A percentile compares a stretch with the other conserved stretches of the same genome.
These are phyloP conservation scores for Cervus canadensis DNA, from an alignment of 2,113 vertebrate species.

Conservation along the genomic window DNA sequence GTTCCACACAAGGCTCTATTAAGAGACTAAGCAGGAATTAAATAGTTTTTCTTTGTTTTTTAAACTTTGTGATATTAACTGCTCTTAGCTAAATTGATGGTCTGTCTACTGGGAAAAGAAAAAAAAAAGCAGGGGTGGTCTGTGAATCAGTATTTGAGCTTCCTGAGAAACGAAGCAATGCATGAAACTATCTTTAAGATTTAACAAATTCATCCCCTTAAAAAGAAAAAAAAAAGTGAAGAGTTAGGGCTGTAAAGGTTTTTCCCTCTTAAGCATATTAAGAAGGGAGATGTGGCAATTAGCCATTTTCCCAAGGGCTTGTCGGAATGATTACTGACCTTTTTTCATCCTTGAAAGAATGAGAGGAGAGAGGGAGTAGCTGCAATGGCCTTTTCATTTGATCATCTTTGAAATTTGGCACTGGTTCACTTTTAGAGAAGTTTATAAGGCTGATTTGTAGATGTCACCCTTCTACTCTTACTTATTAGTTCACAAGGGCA, in stretches of 20 bases:
- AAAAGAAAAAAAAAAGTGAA: background rate
- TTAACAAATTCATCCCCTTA: background rate
- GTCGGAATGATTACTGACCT: background rate
- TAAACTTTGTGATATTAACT: background rate
- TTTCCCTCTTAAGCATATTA: background rate
- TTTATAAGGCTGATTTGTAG: background rate
- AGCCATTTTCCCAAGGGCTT: constrained; percentile 27
- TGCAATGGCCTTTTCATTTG: background rate
- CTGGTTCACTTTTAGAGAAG: background rate
- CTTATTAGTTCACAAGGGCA: background rate
- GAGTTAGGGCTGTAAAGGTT: background rate
- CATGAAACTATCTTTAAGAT: background rate
- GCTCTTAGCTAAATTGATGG: background rate
- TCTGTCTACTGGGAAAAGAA: background rate
- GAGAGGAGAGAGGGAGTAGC: background rate
- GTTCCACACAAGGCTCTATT: background rate
- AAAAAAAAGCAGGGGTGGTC: background rate
- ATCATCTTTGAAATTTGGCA: background rate
- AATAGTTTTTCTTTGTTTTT: background rate
- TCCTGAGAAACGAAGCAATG: background rate
- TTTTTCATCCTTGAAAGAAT: constrained; percentile 11
- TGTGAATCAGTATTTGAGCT: background rate
- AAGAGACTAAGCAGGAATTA: constrained; percentile 48
- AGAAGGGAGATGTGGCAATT: background rate
- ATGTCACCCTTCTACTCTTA: background rate